Evolutionary conservation across 2,113 vertebrate species (phyloP).

Genomic region (Antennarius striatus): DNA sequence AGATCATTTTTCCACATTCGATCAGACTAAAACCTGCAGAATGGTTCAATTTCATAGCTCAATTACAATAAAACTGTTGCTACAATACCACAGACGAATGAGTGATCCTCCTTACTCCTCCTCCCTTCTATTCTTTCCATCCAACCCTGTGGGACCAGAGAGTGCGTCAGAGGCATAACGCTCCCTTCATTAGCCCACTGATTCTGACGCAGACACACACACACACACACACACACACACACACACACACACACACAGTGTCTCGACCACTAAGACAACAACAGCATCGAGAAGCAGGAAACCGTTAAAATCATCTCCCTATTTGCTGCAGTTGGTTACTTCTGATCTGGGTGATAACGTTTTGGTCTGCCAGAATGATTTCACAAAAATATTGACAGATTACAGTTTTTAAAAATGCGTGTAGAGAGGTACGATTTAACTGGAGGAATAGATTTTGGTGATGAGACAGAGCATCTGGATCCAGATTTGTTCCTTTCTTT

Average conservation of each 20-base stretch:
- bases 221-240: slow-evolving; percentile 29
- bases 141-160: slow-evolving; percentile 56
- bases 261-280: slow-evolving; percentile 48
- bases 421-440: too few species aligned
- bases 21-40: too few species aligned
- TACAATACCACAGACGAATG: slow-evolving; percentile 24
- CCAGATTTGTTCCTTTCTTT: too few species aligned
- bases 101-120: slow-evolving; percentile 28
- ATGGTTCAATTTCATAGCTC: too few species aligned
- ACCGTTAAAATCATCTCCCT: slow-evolving; percentile 22
- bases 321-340: too few species aligned
- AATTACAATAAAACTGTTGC: background rate
- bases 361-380: too few species aligned
- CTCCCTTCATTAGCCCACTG: slow-evolving; percentile 66
- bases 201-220: slow-evolving; percentile 53
- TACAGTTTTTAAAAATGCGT: too few species aligned
- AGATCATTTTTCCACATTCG: too few species aligned
- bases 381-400: too few species aligned
- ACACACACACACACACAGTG: slow-evolving; percentile 22
- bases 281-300: slow-evolving; percentile 26
- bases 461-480: too few species aligned
- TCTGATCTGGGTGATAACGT: too few species aligned
- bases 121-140: slow-evolving; percentile 39
- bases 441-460: too few species aligned
- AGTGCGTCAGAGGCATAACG: slow-evolving; percentile 69